Evolutionary conservation across 92 coral and sea anemone genomes (phyloP), one percentile per base, ranked within the genome.

Genomic region (Blastomussa wellsi): DNA sequence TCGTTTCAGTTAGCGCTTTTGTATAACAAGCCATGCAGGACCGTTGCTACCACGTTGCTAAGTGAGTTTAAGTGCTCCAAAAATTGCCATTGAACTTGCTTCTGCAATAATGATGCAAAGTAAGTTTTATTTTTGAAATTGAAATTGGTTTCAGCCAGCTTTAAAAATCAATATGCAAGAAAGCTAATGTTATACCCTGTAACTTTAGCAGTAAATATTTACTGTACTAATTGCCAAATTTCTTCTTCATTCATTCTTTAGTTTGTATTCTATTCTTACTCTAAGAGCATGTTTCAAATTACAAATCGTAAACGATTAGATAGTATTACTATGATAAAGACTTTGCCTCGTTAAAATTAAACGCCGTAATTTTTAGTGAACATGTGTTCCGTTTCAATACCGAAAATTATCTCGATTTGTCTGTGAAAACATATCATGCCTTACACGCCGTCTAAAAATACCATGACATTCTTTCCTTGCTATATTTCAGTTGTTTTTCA

Each of bases 31-130:
- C 81, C 88, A 85, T 88, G 88, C 92, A 83, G 72, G 76, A 79
- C 92, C 75, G 95, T 92, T 92, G 95, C 95, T 86, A 92, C 72
- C 90, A 78, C 88, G 92, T 91, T 88, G 89, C 92, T 88, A 91
- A 76, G 94, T 52, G 60, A 52, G 65, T 17, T 29, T 4, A 24
- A 60, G 15, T 39, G 71, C 72, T 24, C 72, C 49, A 39, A 62
- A 78, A 24, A 53, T 39, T 65, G n/a, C 26, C 11, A 24, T 5
- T 57, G 32, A 31, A 6, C 22, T 51, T 7, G 71, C 76, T 15
- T 36, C 42, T 36, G 7, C n/a, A 44, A 5, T n/a, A 72, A 7
- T 0, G 6, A 44, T 24, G 19, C 48, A 32, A 47, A 7, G 24
- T 28, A 62, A 7, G 5, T 62, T 11, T 60, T 60, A 60, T 15